Conservation (phyloP, 2,888 invertebrate genomes). For the Drosophila percnosoma region DNA sequence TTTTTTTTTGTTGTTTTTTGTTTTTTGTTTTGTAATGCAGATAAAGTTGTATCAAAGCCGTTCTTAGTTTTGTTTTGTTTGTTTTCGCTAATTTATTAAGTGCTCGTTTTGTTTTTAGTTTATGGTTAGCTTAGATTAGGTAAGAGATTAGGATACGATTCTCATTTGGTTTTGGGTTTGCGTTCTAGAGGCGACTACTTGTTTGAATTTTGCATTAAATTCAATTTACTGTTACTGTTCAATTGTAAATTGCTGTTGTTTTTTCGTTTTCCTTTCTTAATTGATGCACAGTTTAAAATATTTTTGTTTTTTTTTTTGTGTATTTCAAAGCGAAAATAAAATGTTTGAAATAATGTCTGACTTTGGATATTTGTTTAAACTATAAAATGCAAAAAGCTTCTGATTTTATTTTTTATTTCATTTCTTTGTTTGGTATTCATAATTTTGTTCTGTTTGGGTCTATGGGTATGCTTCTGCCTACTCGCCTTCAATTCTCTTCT, state of each 20-base stretch:
- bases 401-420: neutral
- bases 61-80: neutral
- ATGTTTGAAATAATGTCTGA: constrained; percentile 1
- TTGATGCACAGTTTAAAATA: neutral
- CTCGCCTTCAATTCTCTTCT: constrained; percentile 39
- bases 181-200: constrained; percentile 42
- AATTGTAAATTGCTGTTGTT: constrained; percentile 4
- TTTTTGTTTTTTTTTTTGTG: neutral
- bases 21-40: constrained; percentile 28
- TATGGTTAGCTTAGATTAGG: constrained; percentile 26
- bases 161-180: constrained; percentile 8
- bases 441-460: constrained; percentile 8
- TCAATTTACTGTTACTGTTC: constrained; percentile 16
- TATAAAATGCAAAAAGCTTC: constrained; percentile 1
- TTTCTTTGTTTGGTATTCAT: neutral
- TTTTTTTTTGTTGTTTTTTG: constrained; percentile 12
- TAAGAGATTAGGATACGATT: constrained; percentile 16
- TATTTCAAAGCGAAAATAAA: constrained; percentile 16
- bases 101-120: constrained; percentile 1
- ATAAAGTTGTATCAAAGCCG: constrained; percentile 48
- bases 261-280: neutral
- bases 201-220: constrained; percentile 9
- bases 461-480: constrained; percentile 44
- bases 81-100: constrained; percentile 5
- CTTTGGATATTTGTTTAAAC: constrained; percentile 13